Conservation (phyloP, 1,140 invertebrate species). For the Procambarus clarkii region DNA sequence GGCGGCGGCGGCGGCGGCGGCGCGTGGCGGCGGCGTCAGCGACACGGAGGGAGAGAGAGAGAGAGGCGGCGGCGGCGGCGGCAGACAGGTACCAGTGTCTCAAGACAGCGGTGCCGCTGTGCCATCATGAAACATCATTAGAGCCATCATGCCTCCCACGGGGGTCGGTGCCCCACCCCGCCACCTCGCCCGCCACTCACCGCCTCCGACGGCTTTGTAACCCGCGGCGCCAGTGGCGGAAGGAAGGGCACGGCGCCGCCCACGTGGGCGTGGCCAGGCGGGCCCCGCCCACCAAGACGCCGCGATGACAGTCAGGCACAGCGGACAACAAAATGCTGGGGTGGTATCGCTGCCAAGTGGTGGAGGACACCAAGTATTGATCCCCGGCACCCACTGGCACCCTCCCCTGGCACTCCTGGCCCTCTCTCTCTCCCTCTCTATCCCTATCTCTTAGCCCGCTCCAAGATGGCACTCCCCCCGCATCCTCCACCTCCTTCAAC, state of each 20-base stretch:
- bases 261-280: constrained; percentile 40
- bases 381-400: constrained; percentile 25
- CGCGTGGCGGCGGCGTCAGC: neutral
- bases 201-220: constrained; percentile 44
- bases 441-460: no score
- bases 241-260: constrained; percentile 26
- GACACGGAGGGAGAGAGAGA: neutral
- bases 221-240: constrained; percentile 33
- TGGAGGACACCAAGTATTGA: constrained; percentile 57
- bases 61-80: neutral
- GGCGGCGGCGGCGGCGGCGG: neutral
- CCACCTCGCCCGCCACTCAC: constrained; percentile 56
- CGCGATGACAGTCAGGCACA: constrained; percentile 62
- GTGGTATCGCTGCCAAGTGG: constrained; percentile 61
- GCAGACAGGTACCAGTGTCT: constrained; percentile 65
- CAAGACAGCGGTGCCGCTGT: constrained; percentile 65
- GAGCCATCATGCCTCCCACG: constrained; percentile 67
- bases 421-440: no score
- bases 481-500: no score
- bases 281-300: constrained; percentile 59
- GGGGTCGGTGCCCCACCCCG: constrained; percentile 60
- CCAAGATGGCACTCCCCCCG: no score
- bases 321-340: constrained; percentile 64
- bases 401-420: no score
- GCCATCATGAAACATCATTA: constrained; percentile 69